Percentiles rank a stretch among this genome's conserved stretches.
Conservation (phyloP, 2,888 invertebrate genomes). For the Dolichopus griseipennis region DNA sequence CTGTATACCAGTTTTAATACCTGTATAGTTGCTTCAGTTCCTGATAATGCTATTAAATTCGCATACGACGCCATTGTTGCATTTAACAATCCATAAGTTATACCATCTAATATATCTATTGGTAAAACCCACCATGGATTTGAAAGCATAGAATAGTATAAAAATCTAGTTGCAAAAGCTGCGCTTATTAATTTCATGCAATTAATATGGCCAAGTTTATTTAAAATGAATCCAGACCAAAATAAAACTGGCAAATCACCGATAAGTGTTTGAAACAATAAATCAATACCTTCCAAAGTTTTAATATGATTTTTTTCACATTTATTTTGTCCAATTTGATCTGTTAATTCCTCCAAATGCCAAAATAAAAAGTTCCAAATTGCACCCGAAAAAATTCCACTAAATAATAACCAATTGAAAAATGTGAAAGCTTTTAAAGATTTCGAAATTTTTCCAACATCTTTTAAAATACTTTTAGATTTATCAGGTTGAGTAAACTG, state of each 20-base stretch:
- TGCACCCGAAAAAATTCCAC: conserved; percentile 69
- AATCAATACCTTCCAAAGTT: conserved; percentile 57
- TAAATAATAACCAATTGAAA: conserved; percentile 60
- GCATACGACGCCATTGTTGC: conserved; percentile 76
- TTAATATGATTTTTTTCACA: conserved; percentile 49
- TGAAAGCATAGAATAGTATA: conserved; percentile 61
- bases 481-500: conserved; percentile 31
- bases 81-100: conserved; percentile 73
- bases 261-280: conserved; percentile 62
- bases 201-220: conserved; percentile 62
- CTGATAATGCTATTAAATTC: conserved; percentile 63
- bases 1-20: no score
- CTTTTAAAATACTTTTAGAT: conserved; percentile 53
- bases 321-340: conserved; percentile 29
- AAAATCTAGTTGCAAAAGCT: conserved; percentile 63
- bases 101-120: conserved; percentile 70
- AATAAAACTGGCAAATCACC: conserved; percentile 77
- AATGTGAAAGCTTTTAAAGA: conserved; percentile 58
- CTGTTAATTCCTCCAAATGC: conserved; percentile 62
- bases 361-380: conserved; percentile 77
- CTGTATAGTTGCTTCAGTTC: conserved; percentile 72
- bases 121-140: conserved; percentile 72
- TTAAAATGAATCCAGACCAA: conserved; percentile 59
- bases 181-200: conserved; percentile 68
- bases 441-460: conserved; percentile 52